Conservation (phyloP, 2,113 vertebrate species). For the Otolemur garnettii region DNA sequence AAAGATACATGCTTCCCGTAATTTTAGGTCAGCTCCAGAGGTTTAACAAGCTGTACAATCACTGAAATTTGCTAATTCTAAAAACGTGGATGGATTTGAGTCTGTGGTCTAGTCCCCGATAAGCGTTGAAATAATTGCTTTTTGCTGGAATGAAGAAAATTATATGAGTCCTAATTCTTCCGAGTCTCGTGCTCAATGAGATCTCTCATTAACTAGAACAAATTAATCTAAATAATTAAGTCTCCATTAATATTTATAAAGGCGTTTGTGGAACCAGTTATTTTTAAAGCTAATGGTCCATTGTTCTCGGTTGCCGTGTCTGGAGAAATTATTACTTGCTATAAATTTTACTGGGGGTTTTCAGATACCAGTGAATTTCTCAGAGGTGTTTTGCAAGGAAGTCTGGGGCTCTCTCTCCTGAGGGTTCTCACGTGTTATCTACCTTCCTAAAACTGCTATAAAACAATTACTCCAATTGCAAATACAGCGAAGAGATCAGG, state of each 20-base stretch:
- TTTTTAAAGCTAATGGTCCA: too few species aligned
- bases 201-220: background rate
- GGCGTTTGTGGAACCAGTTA: background rate
- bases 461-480: background rate
- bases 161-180: background rate
- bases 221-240: background rate
- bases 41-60: background rate
- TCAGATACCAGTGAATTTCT: too few species aligned
- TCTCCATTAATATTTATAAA: background rate
- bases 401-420: rapidly evolving
- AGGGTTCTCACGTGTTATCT: background rate
- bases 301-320: background rate
- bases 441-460: too few species aligned
- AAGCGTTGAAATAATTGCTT: background rate
- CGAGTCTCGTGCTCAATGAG: background rate
- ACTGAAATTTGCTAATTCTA: background rate
- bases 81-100: background rate
- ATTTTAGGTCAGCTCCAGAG: background rate
- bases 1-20: background rate
- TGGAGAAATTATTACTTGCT: background rate
- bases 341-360: background rate
- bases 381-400: background rate
- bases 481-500: background rate
- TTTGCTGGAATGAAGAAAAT: background rate
- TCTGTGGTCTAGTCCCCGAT: rapidly evolving